Evolutionary conservation across 2,113 vertebrate genomes (phyloP), one percentile per base, ranked within the genome.

Genomic region (Rhinichthys klamathensis): DNA sequence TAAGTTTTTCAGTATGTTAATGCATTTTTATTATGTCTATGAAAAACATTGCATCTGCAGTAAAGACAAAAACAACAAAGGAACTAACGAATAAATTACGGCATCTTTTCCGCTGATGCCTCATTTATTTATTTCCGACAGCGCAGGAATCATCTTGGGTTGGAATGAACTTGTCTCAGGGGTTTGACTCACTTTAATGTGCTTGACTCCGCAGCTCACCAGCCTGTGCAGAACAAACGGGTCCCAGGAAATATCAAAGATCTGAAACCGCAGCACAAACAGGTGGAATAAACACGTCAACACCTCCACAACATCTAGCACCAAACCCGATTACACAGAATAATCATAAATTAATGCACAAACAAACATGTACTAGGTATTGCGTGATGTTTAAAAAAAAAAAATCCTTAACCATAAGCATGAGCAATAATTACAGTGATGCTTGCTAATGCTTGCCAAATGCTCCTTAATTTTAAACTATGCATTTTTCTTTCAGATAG

Each of bases 191-290:
- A 99, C 98, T 97, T 99, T 99, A 92, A 99, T 99, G 91, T 99
- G 98, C 88, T 99, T 99, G 86, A 99, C 98, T 84, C 98, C 98
- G 88, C 97, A 99, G 95, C 96, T 99, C 90, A 98, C 96, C 58
- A 98, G 92, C 89, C 97, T 95, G 87, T 95, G 95, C 56, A 95
- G 92, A 88, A 97, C 96, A 93, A 96, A 92, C 0, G 95, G 96
- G 91, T 99, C 97, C 98, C 97, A 99, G 86, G 96, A 95, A 91
- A 99, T 95, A 90, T 99, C 98, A 16, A 99, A 99, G 93, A 99
- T 97, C 98, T 99, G 95, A 25, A 73, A 88, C 13, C 27, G 6
- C 21, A 44, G 58, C 15, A 46, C 30, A 75, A 51, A 51, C 25
- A 51, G 18, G 67, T 38, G 65, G 18, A 69, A 69, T 10, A 69